Base-by-base conservation (phyloP, 2,113 vertebrate species). In the Salvelinus alpinus region DNA sequence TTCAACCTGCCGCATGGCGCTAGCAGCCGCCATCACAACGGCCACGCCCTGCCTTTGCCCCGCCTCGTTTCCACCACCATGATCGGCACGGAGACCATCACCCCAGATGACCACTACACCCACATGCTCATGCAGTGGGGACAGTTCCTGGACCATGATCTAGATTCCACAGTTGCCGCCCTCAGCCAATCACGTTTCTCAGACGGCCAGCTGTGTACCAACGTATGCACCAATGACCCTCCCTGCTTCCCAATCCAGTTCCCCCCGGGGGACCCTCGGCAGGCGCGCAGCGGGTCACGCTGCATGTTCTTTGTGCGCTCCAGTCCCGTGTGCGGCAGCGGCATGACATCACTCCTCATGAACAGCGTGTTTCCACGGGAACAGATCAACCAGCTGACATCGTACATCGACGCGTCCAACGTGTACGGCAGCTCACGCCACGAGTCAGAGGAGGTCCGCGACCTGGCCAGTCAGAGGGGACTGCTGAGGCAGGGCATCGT, bases 111-210 rank as follows among this genome's bases (percentile, higher is more conserved):
- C 69, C 94, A 94, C 60, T 98, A 95, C 91, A 99, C 97, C 0
- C 98, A 99, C 90, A 98, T 99, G 95, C 91, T 98, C 9, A 99
- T 99, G 98, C 98, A 99, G 85, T 99, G 98, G 98, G 98, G 98
- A 38, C 98, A 99, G 90, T 99, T 99, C 83, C 91, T 99, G 3
- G 98, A 99, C 90, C 98, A 99, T 0, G 98, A 99, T 82, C 83
- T 99, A 82, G 98, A 99, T 85, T 94, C 96, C 2, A 99, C 98
- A 0, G 98, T 99, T 78, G 95, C 89, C 8, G 95, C 98, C 0
- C 92, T 99, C 64, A 99, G 98, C 73, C 96, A 99, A 87, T 97
- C 97, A 0, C 94, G 98, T 9, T 99, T 99, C 92, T 99, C 96
- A 0, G 98, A 99, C 2, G 97, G 97, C 27, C 96, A 97, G 85